These are phyloP conservation scores for Macrobrachium nipponense DNA, from an alignment of 1,140 invertebrate species.

Conservation along the genomic window DNA sequence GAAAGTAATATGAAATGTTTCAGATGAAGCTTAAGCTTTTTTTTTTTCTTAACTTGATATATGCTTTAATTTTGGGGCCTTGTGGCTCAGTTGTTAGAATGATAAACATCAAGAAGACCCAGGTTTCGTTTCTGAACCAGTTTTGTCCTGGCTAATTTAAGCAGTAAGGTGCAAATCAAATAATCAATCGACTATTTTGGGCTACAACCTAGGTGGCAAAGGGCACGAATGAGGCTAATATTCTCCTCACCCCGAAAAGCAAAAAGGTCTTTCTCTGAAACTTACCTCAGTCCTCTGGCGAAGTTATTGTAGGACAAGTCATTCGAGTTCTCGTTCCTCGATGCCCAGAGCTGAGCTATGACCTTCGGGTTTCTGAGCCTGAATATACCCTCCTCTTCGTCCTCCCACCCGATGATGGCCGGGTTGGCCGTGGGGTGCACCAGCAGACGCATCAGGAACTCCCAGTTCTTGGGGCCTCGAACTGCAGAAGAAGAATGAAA, in stretches of 20 bases:
- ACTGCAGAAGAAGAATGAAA: neutral
- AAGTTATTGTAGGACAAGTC: conserved; percentile 94
- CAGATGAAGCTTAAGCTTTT: too few species aligned
- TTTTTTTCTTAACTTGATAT: too few species aligned
- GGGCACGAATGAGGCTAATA: too few species aligned
- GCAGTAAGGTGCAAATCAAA: too few species aligned
- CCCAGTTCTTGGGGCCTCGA: conserved; percentile 22
- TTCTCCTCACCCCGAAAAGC: neutral
- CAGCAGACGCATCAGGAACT: conserved; percentile 26
- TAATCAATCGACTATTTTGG: too few species aligned
- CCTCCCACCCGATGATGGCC: conserved; percentile 8
- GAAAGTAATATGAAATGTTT: too few species aligned
- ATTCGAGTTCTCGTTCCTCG: conserved; percentile 76
- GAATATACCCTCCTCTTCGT: neutral
- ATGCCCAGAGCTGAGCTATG: conserved; percentile 9
- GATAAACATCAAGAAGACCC: too few species aligned
- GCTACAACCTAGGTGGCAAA: too few species aligned
- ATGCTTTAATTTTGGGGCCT: too few species aligned
- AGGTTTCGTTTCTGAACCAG: too few species aligned
- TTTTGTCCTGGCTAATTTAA: too few species aligned
- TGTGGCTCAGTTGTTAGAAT: too few species aligned
- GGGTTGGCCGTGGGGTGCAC: conserved; percentile 1
- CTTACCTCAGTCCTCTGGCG: conserved; percentile 88
- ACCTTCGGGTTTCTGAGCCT: neutral
- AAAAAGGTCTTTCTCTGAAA: neutral